Conservation (phyloP, 2,113 vertebrate genomes). For the Collichthys lucidus region DNA sequence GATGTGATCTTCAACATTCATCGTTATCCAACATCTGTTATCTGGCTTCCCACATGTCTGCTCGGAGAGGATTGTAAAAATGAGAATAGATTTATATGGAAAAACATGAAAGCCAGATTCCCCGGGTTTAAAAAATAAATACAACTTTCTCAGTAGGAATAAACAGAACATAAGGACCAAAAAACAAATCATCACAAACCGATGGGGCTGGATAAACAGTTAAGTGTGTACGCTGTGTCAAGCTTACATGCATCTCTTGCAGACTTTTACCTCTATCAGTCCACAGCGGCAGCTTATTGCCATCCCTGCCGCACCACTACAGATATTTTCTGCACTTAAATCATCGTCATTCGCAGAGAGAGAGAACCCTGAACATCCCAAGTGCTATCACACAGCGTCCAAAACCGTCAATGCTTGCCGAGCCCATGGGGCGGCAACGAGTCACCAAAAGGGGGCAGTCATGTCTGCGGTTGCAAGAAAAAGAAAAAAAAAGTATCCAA, state of each 20-base stretch:
- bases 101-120: constrained; percentile 86
- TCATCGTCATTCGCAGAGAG: constrained; percentile 41
- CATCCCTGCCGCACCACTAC: not conserved
- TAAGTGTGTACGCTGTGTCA: constrained; percentile 18
- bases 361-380: constrained; percentile 35
- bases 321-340: constrained; percentile 40
- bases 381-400: constrained; percentile 45
- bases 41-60: constrained; percentile 40
- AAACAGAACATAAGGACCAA: constrained; percentile 57
- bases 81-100: constrained; percentile 62
- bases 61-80: constrained; percentile 47
- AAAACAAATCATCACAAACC: constrained; percentile 61
- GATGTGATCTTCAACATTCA: constrained; percentile 82
- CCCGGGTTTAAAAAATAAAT: constrained; percentile 90
- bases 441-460: constrained; percentile 37
- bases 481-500: constrained; percentile 30
- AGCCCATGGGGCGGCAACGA: constrained; percentile 10
- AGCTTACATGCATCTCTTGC: constrained; percentile 70
- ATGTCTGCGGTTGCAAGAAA: constrained; percentile 14
- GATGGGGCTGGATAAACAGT: constrained; percentile 36
- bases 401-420: constrained; percentile 28
- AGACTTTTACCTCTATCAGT: constrained; percentile 6
- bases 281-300: constrained; percentile 36
- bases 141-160: constrained; percentile 84
- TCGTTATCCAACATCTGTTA: constrained; percentile 64